These are phyloP conservation scores for Cryptocephalus primarius DNA, from an alignment of 2,888 invertebrate genomes.

Conservation along the genomic window DNA sequence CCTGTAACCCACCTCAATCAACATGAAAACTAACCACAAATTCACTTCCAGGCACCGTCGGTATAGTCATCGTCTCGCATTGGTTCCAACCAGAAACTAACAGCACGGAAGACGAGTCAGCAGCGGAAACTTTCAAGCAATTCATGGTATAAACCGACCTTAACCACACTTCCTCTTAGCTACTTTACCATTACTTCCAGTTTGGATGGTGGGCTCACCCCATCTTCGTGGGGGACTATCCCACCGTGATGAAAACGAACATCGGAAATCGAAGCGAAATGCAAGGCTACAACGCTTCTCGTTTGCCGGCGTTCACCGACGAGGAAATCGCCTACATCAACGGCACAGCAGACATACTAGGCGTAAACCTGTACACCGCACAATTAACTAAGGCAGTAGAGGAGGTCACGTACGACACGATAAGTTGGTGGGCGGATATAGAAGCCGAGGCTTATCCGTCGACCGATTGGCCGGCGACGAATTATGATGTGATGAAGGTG, in stretches of 20 bases:
- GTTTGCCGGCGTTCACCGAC: constrained; percentile 48
- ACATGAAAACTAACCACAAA: background rate
- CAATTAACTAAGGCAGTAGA: background rate
- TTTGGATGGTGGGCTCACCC: constrained; percentile 38
- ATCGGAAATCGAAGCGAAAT: constrained; percentile 46
- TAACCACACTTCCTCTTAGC: background rate
- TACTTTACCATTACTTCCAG: constrained; percentile 5
- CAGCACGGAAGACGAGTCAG: constrained; percentile 46
- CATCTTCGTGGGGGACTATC: constrained; percentile 57
- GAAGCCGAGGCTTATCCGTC: constrained; percentile 1
- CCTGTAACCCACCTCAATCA: background rate
- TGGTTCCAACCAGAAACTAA: constrained; percentile 51
- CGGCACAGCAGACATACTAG: constrained; percentile 37
- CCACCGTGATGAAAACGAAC: constrained; percentile 48
- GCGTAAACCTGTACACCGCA: constrained; percentile 8
- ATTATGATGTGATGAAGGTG: background rate
- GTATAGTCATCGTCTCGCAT: constrained; percentile 46
- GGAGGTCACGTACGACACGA: background rate
- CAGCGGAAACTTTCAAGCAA: constrained; percentile 43
- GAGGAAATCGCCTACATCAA: constrained; percentile 48
- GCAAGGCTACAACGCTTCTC: constrained; percentile 48
- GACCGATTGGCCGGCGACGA: constrained; percentile 2
- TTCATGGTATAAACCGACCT: constrained; percentile 41
- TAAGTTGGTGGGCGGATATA: constrained; percentile 2
- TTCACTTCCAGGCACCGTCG: constrained; percentile 12